Evolutionary conservation across 2,888 invertebrate genomes (phyloP).

Genomic region (Myopa tessellatipennis): DNA sequence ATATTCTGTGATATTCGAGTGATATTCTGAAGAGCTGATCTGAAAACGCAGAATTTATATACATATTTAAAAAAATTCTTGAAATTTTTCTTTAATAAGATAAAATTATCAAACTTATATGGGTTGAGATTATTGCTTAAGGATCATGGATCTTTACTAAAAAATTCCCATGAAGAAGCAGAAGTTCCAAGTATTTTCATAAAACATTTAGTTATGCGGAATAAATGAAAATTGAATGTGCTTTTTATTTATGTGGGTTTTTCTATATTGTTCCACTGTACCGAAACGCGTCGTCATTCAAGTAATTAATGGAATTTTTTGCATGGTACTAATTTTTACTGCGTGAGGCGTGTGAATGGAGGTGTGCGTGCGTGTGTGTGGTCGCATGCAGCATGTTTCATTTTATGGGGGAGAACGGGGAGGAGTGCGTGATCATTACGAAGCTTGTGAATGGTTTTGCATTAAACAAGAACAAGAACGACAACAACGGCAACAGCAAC

Average conservation of each 20-base stretch:
- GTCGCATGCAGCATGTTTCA: slow-evolving; percentile 4
- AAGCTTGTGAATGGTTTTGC: background rate
- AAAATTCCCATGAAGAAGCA: background rate
- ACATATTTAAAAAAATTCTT: no score
- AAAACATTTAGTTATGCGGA: background rate
- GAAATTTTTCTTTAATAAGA: no score
- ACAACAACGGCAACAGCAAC: background rate
- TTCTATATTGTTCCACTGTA: background rate
- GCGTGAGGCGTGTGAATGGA: background rate
- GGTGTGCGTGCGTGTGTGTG: slow-evolving; percentile 22
- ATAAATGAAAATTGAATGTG: background rate
- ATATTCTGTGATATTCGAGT: no score
- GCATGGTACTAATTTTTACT: slow-evolving; percentile 1
- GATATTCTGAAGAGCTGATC: no score
- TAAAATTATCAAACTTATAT: no score
- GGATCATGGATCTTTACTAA: no score
- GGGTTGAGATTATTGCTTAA: no score
- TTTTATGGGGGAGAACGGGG: background rate
- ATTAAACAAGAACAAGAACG: background rate
- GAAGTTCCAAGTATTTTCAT: background rate
- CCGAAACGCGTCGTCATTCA: background rate
- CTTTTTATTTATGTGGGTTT: background rate
- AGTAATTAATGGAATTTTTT: slow-evolving; percentile 18
- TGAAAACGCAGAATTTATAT: no score
- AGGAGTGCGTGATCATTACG: background rate